Conservation (phyloP, 1,140 invertebrate species). For the Metaphire vulgaris region DNA sequence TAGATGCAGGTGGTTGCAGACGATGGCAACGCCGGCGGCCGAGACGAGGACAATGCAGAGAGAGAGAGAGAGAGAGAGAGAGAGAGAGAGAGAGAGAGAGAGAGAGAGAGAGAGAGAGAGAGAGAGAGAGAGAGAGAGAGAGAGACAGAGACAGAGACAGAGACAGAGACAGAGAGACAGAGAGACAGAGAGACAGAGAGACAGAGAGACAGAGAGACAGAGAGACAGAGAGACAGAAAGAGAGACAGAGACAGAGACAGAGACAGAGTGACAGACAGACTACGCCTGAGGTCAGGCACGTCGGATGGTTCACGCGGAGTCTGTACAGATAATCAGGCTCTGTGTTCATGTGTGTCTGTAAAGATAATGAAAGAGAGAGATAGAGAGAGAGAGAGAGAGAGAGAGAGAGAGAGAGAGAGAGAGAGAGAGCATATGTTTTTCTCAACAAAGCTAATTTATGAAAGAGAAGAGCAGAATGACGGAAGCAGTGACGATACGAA, state of each 20-base stretch:
- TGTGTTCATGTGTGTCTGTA: no score
- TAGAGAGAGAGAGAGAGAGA: no score
- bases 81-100: not conserved
- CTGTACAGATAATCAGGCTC: no score
- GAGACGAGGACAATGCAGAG: not conserved
- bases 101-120: not conserved
- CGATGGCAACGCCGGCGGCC: not conserved
- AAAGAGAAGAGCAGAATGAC: no score
- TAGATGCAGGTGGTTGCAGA: not conserved
- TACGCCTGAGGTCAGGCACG: no score
- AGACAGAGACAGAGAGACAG: constrained; percentile 29
- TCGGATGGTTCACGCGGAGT: no score
- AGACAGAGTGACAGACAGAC: constrained; percentile 27
- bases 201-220: constrained; percentile 30
- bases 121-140: constrained; percentile 17
- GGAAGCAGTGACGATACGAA: no score
- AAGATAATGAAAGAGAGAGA: no score
- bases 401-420: no score
- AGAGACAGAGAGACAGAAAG: constrained; percentile 25
- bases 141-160: constrained; percentile 13
- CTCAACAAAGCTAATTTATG: no score
- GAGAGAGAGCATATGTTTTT: no score
- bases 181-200: constrained; percentile 30
- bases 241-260: constrained; percentile 8
- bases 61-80: not conserved